A percentile compares a stretch with the other conserved stretches of the same genome.
Conservation (phyloP, 2,888 invertebrate genomes). For the Erebia epiphron region DNA sequence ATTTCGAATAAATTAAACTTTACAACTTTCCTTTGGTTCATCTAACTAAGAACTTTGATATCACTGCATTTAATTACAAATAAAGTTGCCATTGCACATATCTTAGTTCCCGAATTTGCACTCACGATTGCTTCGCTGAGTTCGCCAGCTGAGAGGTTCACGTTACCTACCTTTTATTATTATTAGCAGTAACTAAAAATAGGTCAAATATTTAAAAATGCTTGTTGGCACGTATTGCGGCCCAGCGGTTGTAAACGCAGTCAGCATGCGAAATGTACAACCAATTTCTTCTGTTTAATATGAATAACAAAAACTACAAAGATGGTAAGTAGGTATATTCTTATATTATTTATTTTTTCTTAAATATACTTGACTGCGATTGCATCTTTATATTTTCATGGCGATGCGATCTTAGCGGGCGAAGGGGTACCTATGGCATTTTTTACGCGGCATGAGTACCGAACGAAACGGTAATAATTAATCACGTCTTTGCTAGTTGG, state of each 20-base stretch:
- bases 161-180: constrained; percentile 80
- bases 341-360: too few relatives aligned
- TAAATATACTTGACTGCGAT: too few relatives aligned
- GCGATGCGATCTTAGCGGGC: too few relatives aligned
- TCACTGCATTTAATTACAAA: neutral
- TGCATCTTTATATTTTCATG: too few relatives aligned
- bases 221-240: constrained; percentile 69
- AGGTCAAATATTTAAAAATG: constrained; percentile 80
- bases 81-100: constrained; percentile 53
- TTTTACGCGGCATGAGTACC: too few relatives aligned
- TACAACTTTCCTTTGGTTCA: neutral
- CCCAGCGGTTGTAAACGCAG: constrained; percentile 66
- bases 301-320: neutral
- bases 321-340: neutral
- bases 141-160: constrained; percentile 70
- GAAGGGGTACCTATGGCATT: too few relatives aligned
- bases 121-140: constrained; percentile 51
- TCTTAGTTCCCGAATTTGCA: constrained; percentile 46
- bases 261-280: constrained; percentile 44
- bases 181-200: constrained; percentile 79
- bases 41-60: neutral
- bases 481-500: too few relatives aligned
- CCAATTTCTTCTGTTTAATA: constrained; percentile 9
- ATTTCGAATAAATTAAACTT: neutral
- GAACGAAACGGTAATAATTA: too few relatives aligned